Evolutionary conservation across 2,888 invertebrate genomes (phyloP), one percentile per base, ranked within the genome.

Genomic region (Cataglyphis cursor): DNA sequence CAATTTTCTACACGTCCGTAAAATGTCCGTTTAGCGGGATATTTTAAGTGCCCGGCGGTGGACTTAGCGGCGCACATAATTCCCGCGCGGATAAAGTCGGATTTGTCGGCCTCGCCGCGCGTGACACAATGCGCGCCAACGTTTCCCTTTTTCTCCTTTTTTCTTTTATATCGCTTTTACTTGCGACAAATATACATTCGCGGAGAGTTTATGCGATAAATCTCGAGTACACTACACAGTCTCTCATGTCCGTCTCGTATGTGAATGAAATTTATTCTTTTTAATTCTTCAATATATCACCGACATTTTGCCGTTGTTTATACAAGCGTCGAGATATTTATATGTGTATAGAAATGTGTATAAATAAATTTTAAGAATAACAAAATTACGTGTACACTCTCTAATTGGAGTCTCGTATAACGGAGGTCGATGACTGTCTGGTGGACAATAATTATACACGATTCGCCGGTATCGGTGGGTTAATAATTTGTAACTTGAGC

Each of bases 401-500:
- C 8, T 57, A 61, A 72, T 72, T 73, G 73, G 12, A 59, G n/a
- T 8, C 5, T 54, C 38, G 75, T 35, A 48, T 35, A 38, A 38
- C 38, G n/a, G 70, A 68, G 70, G 38, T 76, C 38, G 38, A 68
- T 68, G 76, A 76, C 54, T 68, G 54, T 72, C 59, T 8, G 35
- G 31, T 24, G 51, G 59, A 73, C 44, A 73, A 73, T 80, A 80
- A 76, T 76, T 76, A 54, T 68, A 51, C 31, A 31, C 28, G 28
- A 21, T 59, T 72, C n/a, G 31, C 57, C 57, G 38, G 24, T 59
- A 44, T 28, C 59, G 59, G 3, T 8, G 73, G 72, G 35, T 80
- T 73, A 72, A 80, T 73, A 80, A 80, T 80, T 80, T 73, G 78
- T 72, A 80, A 80, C 74, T 80, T 80, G 78, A 80, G 59, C 78